These are phyloP conservation scores for Cephus nigrinus DNA, from an alignment of 2,888 invertebrate species.

Conservation along the genomic window DNA sequence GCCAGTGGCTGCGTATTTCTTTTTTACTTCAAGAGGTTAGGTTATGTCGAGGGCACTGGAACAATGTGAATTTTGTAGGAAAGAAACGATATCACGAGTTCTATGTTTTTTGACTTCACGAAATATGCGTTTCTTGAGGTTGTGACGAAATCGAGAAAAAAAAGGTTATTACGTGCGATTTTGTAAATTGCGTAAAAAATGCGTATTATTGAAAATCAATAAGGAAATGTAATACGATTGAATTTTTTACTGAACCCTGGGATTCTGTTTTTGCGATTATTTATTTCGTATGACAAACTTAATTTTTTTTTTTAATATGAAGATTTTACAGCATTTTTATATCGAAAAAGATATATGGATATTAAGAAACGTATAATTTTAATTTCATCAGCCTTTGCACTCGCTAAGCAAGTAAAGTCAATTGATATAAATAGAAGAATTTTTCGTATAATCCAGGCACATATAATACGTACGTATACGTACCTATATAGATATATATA, in stretches of 20 bases:
- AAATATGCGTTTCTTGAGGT: neutral
- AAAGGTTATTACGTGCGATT: neutral
- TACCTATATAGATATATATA: too few relatives aligned
- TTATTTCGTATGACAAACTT: neutral
- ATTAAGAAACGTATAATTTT: too few relatives aligned
- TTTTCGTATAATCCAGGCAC: neutral
- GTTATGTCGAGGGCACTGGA: neutral
- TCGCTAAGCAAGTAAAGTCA: neutral
- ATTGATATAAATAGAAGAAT: neutral
- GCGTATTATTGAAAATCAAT: neutral
- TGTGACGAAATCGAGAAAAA: neutral
- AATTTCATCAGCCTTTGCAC: neutral
- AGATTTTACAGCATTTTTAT: too few relatives aligned
- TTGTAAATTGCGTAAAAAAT: neutral
- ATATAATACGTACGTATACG: too few relatives aligned
- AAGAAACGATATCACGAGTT: neutral
- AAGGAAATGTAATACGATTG: neutral
- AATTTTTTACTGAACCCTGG: neutral
- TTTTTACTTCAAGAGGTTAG: neutral
- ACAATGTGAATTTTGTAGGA: neutral
- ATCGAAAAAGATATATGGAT: too few relatives aligned
- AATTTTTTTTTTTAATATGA: too few relatives aligned
- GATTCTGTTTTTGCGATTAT: neutral
- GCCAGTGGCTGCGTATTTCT: neutral
- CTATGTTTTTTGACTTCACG: too few relatives aligned